Evolutionary conservation across 2,113 vertebrate species (phyloP).

Genomic region (Syngnathus typhle): DNA sequence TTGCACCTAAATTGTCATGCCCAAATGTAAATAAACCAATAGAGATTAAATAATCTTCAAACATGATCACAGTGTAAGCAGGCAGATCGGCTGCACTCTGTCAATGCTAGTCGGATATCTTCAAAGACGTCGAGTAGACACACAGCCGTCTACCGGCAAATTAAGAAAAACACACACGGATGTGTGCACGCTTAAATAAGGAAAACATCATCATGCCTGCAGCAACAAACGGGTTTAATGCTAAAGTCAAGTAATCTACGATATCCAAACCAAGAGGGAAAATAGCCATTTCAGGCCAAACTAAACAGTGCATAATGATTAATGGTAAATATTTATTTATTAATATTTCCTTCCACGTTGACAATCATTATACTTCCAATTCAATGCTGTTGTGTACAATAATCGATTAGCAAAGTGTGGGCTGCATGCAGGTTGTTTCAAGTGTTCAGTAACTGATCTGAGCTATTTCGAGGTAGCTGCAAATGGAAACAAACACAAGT

Average conservation of each 20-base stretch:
- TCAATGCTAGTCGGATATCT: not conserved
- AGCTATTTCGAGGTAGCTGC: too few relatives aligned
- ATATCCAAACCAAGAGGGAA: not conserved
- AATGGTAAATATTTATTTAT: not conserved
- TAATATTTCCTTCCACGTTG: not conserved
- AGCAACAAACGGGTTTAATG: not conserved
- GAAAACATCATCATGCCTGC: slow-evolving; percentile 3
- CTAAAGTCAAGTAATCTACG: not conserved
- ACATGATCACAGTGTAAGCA: not conserved
- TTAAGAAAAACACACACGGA: not conserved
- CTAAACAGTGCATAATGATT: not conserved
- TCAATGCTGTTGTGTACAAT: not conserved
- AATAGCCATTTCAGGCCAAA: not conserved
- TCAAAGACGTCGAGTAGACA: not conserved
- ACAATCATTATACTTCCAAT: not conserved
- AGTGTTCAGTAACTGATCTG: not conserved
- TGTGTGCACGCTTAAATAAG: not conserved
- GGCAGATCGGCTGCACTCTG: not conserved
- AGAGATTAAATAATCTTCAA: too few relatives aligned
- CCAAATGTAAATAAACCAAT: not conserved
- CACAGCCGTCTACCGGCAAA: not conserved
- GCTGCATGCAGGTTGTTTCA: not conserved
- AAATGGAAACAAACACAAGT: too few relatives aligned
- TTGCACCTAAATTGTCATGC: too few relatives aligned
- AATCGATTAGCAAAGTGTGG: not conserved